A percentile compares a stretch with the other conserved stretches of the same genome.
Conservation (phyloP, 53 echinoderm and acorn worm species). For the Holothuria scabra region DNA sequence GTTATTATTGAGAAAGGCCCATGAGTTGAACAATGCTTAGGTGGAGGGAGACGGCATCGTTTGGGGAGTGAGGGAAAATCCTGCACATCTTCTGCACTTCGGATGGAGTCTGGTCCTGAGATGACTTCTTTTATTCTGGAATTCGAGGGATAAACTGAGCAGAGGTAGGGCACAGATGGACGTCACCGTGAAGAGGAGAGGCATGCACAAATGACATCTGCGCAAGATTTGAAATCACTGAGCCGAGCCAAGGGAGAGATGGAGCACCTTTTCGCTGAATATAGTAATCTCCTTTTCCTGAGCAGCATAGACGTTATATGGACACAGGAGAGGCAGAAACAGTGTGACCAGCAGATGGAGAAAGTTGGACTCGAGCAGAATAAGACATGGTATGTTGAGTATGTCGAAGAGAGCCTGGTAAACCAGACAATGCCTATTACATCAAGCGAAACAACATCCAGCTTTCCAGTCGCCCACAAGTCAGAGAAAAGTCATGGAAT, state of each 20-base stretch:
- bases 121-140: slow-evolving; percentile 44
- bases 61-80: slow-evolving; percentile 36
- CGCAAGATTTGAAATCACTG: slow-evolving; percentile 8
- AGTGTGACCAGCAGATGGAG: slow-evolving; percentile 6
- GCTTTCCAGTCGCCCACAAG: too few relatives aligned
- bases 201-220: slow-evolving; percentile 38
- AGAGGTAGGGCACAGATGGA: background rate
- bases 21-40: slow-evolving; percentile 56
- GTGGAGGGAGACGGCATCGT: slow-evolving; percentile 52
- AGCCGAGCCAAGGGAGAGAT: slow-evolving; percentile 25
- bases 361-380: too few relatives aligned
- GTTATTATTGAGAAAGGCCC: slow-evolving; percentile 52
- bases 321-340: slow-evolving; percentile 16
- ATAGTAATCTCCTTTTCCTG: slow-evolving; percentile 49
- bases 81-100: slow-evolving; percentile 17
- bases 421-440: too few relatives aligned
- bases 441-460: too few relatives aligned
- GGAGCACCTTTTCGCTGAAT: background rate
- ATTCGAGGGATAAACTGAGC: slow-evolving; percentile 12
- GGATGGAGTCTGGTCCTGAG: slow-evolving; percentile 55
- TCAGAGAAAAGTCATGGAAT: too few relatives aligned
- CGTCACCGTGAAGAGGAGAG: slow-evolving; percentile 58
- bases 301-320: slow-evolving; percentile 46
- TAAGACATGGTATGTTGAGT: slow-evolving; percentile 4
- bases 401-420: slow-evolving; percentile 43